Evolutionary conservation across 2,113 vertebrate genomes (phyloP), one percentile per base, ranked within the genome.

Genomic region (Probosciger aterrimus): DNA sequence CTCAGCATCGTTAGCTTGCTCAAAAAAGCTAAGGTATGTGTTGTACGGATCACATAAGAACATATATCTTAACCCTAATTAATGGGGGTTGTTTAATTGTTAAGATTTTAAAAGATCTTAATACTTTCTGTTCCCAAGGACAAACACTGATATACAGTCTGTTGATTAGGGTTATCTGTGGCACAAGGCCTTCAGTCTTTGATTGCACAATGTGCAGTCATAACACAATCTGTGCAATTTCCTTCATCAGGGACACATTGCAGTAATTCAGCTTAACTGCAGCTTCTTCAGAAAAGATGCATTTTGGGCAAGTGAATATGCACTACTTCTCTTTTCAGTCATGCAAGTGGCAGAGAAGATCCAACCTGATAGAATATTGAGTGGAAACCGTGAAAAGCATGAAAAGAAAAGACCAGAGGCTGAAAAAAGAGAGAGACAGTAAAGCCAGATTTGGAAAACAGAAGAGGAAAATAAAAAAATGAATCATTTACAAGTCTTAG

Each of bases 1-100:
- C 98, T 99, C 71, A 99, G 98, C 22, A 98, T 99, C 13, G 98
- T 99, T 0, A 98, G 98, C 64, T 97, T 99, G 60, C 98, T 99
- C 86, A 98, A 97, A 55, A 98, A 99, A 95, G 99, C 99, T 65
- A 99, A 99, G 99, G 99, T 99, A 93, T 4, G 27, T 46, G 19
- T 57, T 39, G 9, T 7, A 2, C 18, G 2, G 18, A 10, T 28
- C 18, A 25, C 24, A 37, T 7, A 14, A 46, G 31, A 49, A 25
- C 9, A 10, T 4, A 1, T 9, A 11, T 8, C 9, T 30, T 55
- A 17, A 47, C 18, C 33, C 2, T 5, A 8, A 4, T 18, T 39
- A n/a, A 37, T 24, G 30, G 11, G n/a, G 4, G 4, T 30, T 35
- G 31, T 19, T 70, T 31, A 8, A 14, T 39, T 55, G 35, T 15